Conservation (phyloP, 2,113 vertebrate species). For the Hippocampus mohnikei region DNA sequence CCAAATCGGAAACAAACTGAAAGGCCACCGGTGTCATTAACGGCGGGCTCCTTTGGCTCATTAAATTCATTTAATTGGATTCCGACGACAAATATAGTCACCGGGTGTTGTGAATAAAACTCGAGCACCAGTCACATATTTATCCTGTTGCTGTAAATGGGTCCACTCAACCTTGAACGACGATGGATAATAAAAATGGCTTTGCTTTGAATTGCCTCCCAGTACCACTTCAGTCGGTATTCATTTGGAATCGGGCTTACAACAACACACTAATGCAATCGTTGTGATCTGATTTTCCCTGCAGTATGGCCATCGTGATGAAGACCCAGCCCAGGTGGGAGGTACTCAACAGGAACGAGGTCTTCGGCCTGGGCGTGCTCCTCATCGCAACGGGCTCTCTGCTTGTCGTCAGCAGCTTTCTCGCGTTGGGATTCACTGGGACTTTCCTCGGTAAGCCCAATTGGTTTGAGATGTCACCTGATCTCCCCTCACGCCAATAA, state of each 20-base stretch:
- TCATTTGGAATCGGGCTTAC: neutral
- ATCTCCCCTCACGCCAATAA: too few species aligned
- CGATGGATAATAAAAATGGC: neutral
- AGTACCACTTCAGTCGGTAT: neutral
- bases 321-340: constrained; percentile 77
- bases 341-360: constrained; percentile 66
- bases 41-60: neutral
- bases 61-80: neutral
- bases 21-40: neutral
- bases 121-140: neutral
- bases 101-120: neutral
- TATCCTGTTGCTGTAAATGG: too few species aligned
- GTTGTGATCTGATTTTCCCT: neutral
- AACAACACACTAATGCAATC: neutral
- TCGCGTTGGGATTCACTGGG: constrained; percentile 86
- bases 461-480: neutral
- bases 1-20: too few species aligned
- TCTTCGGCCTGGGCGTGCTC: constrained; percentile 69
- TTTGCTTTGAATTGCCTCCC: neutral
- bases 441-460: constrained; percentile 86
- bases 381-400: constrained; percentile 74
- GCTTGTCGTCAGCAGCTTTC: constrained; percentile 88
- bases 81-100: neutral
- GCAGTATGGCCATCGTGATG: constrained; percentile 87
- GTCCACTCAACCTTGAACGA: neutral